A percentile compares a stretch with the other conserved stretches of the same genome.
phyloP scores from a whole-genome alignment of 2,888 invertebrate genomes.

The Ophion slaviceki region DNA sequence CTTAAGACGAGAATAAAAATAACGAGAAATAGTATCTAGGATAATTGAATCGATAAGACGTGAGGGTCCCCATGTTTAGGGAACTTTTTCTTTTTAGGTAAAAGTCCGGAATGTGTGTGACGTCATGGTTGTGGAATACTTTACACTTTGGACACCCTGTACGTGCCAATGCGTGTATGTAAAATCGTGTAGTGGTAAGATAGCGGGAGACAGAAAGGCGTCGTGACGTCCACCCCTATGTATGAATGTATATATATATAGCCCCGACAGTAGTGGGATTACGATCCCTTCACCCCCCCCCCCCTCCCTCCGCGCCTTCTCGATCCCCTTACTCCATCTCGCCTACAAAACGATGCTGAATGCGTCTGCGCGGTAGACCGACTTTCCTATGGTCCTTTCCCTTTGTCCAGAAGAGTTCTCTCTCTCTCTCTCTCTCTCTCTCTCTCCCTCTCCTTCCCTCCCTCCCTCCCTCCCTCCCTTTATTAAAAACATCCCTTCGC shows the following conservation, averaged over 20 bases:
- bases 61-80: no score
- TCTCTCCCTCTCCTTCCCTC: neutral
- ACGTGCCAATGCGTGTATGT: conserved; percentile 1
- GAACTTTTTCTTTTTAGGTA: neutral
- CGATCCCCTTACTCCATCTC: neutral
- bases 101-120: no score
- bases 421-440: neutral
- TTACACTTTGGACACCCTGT: neutral
- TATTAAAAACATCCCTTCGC: neutral
- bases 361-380: conserved; percentile 44
- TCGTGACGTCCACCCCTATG: conserved; percentile 52
- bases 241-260: neutral
- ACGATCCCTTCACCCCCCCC: conserved; percentile 8
- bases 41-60: no score
- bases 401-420: conserved; percentile 46
- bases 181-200: conserved; percentile 45
- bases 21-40: no score
- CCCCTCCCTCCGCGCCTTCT: neutral
- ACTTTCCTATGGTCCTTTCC: conserved; percentile 32
- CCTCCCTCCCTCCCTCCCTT: neutral
- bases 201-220: conserved; percentile 61
- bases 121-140: no score
- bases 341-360: neutral
- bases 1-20: no score
- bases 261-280: conserved; percentile 38